Conservation (phyloP, 2,797 vertebrate genomes). For the Arrhamphus sclerolepis region DNA sequence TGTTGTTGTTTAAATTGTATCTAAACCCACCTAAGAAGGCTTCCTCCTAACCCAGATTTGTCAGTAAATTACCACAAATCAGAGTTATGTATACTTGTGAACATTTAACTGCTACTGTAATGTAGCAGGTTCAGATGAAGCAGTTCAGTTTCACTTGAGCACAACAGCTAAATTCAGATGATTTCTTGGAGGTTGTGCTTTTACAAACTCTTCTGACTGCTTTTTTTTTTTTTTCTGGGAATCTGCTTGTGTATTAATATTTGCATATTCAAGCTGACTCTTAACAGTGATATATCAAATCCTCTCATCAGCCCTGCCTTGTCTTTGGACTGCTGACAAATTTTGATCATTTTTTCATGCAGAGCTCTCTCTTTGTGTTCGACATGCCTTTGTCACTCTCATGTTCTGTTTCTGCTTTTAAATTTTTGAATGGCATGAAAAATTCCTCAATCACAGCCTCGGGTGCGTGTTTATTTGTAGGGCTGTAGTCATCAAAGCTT, state of each 20-base stretch:
- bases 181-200: too few species aligned
- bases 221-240: background rate
- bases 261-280: background rate
- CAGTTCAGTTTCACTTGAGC: too few species aligned
- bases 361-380: background rate
- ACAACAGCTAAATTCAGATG: too few species aligned
- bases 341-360: background rate
- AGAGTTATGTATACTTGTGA: too few species aligned
- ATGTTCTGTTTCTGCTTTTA: background rate
- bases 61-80: too few species aligned
- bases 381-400: background rate
- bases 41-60: too few species aligned
- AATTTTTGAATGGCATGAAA: background rate
- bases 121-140: too few species aligned
- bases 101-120: too few species aligned
- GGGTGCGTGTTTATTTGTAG: background rate
- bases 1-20: too few species aligned
- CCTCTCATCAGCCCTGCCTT: background rate
- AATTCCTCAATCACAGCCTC: background rate
- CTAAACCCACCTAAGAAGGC: too few species aligned
- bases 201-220: too few species aligned
- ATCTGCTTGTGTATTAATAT: too few species aligned
- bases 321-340: background rate
- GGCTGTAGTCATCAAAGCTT: constrained; percentile 1
- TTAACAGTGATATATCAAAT: background rate